A percentile compares a stretch with the other conserved stretches of the same genome.
These are phyloP conservation scores for Astur gentilis DNA, from an alignment of 2,113 vertebrate genomes.

Conservation along the genomic window DNA sequence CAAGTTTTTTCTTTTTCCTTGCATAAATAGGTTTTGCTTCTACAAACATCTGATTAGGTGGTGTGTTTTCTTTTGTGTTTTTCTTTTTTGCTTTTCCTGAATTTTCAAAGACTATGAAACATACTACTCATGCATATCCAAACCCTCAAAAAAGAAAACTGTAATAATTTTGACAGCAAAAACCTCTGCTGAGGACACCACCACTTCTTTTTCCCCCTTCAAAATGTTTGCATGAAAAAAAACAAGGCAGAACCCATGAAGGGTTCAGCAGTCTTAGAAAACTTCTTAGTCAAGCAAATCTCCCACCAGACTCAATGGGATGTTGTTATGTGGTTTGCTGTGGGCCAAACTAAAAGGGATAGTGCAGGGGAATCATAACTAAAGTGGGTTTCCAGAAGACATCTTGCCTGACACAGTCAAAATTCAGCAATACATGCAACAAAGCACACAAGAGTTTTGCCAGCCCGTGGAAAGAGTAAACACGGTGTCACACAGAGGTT, in stretches of 20 bases:
- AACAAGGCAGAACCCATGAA: neutral
- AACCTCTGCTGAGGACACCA: neutral
- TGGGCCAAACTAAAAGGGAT: neutral
- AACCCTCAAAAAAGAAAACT: neutral
- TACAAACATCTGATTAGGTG: neutral
- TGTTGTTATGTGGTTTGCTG: neutral
- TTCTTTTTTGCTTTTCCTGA: neutral
- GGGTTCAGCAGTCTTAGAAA: neutral
- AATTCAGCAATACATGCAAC: neutral
- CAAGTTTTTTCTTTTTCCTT: neutral
- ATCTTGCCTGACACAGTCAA: neutral
- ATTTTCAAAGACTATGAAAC: neutral
- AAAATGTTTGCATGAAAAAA: neutral
- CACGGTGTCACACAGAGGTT: neutral
- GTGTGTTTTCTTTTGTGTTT: neutral
- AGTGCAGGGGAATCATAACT: neutral
- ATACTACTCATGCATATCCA: neutral
- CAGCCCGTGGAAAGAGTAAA: neutral
- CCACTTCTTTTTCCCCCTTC: fast-evolving
- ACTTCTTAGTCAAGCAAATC: neutral
- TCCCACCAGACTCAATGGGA: neutral
- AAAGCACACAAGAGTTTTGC: neutral
- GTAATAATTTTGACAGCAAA: neutral
- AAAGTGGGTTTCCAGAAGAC: neutral
- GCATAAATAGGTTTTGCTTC: neutral